Evolutionary conservation across 2,888 invertebrate genomes (phyloP).

Genomic region (Parnassius mnemosyne): DNA sequence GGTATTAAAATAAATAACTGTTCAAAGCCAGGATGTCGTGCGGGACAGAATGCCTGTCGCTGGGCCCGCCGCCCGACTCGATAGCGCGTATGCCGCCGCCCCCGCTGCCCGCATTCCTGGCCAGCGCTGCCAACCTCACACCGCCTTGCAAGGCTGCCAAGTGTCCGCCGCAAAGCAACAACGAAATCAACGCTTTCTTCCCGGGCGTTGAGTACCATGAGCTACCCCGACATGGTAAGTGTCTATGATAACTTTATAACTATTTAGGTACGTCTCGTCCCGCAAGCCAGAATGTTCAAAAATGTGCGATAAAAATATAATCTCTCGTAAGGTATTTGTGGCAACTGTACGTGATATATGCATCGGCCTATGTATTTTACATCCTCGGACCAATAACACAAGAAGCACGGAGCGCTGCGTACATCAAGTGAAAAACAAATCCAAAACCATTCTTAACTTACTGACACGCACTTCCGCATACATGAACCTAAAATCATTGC

Average conservation of each 20-base stretch:
- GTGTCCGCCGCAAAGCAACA: constrained; percentile 79
- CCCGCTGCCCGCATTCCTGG: constrained; percentile 88
- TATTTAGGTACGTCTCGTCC: background rate
- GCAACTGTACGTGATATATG: too few species aligned
- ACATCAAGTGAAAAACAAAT: too few species aligned
- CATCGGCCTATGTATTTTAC: too few species aligned
- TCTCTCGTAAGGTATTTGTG: too few species aligned
- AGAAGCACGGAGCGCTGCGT: too few species aligned
- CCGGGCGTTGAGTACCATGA: constrained; percentile 89
- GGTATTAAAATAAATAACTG: background rate
- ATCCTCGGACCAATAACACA: too few species aligned
- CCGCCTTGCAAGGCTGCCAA: constrained; percentile 85
- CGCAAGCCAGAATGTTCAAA: too few species aligned
- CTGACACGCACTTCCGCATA: too few species aligned
- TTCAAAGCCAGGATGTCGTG: constrained; percentile 71
- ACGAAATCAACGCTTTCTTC: constrained; percentile 74
- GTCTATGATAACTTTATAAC: background rate
- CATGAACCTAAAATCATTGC: too few species aligned
- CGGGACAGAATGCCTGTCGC: constrained; percentile 80
- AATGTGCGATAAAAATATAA: too few species aligned
- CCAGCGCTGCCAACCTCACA: constrained; percentile 77
- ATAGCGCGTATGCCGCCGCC: constrained; percentile 93
- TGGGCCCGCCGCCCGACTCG: constrained; percentile 90
- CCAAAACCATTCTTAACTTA: too few species aligned
- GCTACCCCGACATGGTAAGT: constrained; percentile 86